Base-by-base conservation (phyloP, 2,113 vertebrate genomes). In the Lynx canadensis region DNA sequence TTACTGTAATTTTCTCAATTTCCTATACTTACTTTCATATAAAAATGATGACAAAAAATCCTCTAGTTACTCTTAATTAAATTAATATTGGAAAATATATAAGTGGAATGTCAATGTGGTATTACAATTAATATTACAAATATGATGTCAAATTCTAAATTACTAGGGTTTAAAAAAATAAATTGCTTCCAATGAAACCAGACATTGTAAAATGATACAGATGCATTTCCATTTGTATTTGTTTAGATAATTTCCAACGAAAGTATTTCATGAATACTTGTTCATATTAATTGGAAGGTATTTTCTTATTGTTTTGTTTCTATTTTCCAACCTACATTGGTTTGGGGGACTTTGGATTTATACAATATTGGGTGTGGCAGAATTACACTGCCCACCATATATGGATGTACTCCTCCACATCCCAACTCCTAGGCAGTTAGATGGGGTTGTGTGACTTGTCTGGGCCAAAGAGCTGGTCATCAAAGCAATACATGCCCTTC, bases 31-130 rank as follows among this genome's bases (percentile, higher is more conserved):
- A 63, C 68, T 86, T 94, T 91, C 69, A 63, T 79, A 93, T 83
- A 65, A 96, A 95, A 81, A 78, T 38, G 95, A 52, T n/a, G 90
- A 85, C 82, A 92, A 84, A 89, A 89, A 76, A 45, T 11, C 63
- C 36, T 73, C n/a, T 90, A 78, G 29, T 87, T 90, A 92, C 29
- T 45, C 84, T 94, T 97, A 94, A 95, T 97, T 81, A 78, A 60
- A 63, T 50, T 71, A 82, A 94, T 45, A 83, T 55, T 83, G 2
- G 68, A 83, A 98, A 96, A 83, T 68, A 82, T 50, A 57, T 29
- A 92, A 96, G 73, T 80, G 25, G 25, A 91, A 92, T 33, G 14
- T 57, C 69, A 87, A 50, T 55, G 19, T 84, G n/a, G 18, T 65
- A 85, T 86, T 96, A 48, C 19, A 90, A 89, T 78, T 76, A 83